phyloP scores from a whole-genome alignment of 2,888 invertebrate species.

The Tachina lurida region DNA sequence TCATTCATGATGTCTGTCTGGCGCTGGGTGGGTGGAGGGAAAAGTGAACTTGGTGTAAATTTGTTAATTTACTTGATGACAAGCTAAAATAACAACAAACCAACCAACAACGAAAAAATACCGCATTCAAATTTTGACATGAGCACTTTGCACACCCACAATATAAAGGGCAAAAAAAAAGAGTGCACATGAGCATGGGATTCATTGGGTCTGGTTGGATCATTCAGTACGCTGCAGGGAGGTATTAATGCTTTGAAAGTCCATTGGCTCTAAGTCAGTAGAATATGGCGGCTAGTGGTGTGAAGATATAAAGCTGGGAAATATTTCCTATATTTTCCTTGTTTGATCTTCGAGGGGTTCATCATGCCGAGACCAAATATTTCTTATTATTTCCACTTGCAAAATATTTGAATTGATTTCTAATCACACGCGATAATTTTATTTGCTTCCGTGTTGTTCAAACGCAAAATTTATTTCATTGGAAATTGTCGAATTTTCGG shows the following conservation, averaged over 20 bases:
- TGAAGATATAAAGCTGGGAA: too few species aligned
- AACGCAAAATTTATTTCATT: too few species aligned
- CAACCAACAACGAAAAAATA: conserved; percentile 44
- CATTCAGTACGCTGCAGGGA: neutral
- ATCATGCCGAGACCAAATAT: too few species aligned
- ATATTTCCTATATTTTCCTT: too few species aligned
- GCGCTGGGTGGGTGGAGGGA: neutral
- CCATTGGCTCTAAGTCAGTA: too few species aligned
- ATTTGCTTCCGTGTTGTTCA: too few species aligned
- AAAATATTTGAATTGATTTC: too few species aligned
- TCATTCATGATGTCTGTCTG: conserved; percentile 20
- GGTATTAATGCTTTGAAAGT: neutral
- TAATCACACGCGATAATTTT: too few species aligned
- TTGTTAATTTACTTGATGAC: conserved; percentile 81
- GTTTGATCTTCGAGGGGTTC: too few species aligned
- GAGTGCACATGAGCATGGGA: neutral
- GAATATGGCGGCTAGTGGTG: too few species aligned
- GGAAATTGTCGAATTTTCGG: too few species aligned
- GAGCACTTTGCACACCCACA: conserved; percentile 25
- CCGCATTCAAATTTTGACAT: conserved; percentile 39
- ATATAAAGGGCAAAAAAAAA: neutral
- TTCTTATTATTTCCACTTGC: too few species aligned
- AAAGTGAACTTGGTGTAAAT: conserved; percentile 77
- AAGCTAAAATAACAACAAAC: conserved; percentile 45
- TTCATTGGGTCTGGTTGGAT: neutral